phyloP scores from a whole-genome alignment of 1,140 invertebrate genomes.

The Drosophila persimilis region DNA sequence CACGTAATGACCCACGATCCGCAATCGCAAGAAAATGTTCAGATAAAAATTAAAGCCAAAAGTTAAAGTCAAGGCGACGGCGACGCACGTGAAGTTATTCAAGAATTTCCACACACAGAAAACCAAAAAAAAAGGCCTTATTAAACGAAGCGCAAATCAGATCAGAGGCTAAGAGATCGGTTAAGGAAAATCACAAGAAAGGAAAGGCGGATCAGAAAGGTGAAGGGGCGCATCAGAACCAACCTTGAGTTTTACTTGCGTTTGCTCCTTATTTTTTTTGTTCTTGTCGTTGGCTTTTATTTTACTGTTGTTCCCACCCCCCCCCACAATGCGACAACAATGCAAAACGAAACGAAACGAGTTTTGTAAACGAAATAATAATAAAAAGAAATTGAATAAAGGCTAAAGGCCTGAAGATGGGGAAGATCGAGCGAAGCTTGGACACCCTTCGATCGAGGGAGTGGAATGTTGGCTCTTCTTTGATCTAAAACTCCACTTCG shows the following conservation, averaged over 20 bases:
- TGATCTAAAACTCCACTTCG: too few species aligned
- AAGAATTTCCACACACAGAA: not conserved
- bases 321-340: conserved; percentile 50
- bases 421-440: too few species aligned
- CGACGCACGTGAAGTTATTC: too few species aligned
- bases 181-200: not conserved
- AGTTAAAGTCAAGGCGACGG: conserved; percentile 25
- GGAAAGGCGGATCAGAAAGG: too few species aligned
- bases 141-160: conserved; percentile 1
- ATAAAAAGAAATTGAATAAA: conserved; percentile 22
- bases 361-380: conserved; percentile 54
- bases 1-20: conserved; percentile 64
- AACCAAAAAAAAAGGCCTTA: conserved; percentile 3
- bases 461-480: too few species aligned
- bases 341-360: conserved; percentile 55
- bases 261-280: conserved; percentile 39
- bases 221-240: conserved; percentile 41
- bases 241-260: conserved; percentile 53
- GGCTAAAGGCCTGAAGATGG: conserved; percentile 17
- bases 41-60: conserved; percentile 33
- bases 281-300: conserved; percentile 27
- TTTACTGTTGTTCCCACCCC: conserved; percentile 25
- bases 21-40: conserved; percentile 42
- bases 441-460: too few species aligned
- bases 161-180: too few species aligned